Evolutionary conservation across 2,113 vertebrate species (phyloP).

Genomic region (Gavialis gangeticus): DNA sequence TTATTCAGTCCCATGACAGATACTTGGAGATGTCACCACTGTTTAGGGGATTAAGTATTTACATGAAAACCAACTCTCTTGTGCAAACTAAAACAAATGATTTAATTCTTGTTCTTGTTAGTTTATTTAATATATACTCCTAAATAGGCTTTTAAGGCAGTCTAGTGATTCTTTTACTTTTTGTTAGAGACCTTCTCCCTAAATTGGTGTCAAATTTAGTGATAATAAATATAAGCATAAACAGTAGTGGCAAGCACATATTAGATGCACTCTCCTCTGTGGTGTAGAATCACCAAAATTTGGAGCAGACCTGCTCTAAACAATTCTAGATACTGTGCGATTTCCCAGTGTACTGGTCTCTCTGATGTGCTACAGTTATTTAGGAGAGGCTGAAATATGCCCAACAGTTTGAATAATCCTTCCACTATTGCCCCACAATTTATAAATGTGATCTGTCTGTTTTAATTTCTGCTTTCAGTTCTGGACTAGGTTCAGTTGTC

Average conservation of each 20-base stretch:
- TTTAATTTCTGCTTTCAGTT: not conserved
- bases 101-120: conserved; percentile 44
- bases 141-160: not conserved
- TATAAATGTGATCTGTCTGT: not conserved
- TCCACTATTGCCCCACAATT: not conserved
- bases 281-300: not conserved
- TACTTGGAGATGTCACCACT: conserved; percentile 65
- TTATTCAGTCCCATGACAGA: conserved; percentile 58
- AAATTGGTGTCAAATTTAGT: not conserved
- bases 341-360: not conserved
- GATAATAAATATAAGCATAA: not conserved
- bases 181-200: not conserved
- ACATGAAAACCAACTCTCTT: conserved; percentile 75
- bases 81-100: conserved; percentile 63
- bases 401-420: not conserved
- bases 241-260: not conserved
- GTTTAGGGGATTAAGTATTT: conserved; percentile 56
- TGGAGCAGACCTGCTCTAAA: not conserved
- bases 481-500: not conserved
- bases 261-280: not conserved
- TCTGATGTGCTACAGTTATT: not conserved
- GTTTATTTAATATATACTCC: conserved; percentile 33
- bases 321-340: not conserved
- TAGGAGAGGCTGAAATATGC: not conserved
- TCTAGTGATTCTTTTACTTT: not conserved